Evolutionary conservation across 2,797 vertebrate species (phyloP), one percentile per base, ranked within the genome.

Genomic region (Etheostoma nigrum): DNA sequence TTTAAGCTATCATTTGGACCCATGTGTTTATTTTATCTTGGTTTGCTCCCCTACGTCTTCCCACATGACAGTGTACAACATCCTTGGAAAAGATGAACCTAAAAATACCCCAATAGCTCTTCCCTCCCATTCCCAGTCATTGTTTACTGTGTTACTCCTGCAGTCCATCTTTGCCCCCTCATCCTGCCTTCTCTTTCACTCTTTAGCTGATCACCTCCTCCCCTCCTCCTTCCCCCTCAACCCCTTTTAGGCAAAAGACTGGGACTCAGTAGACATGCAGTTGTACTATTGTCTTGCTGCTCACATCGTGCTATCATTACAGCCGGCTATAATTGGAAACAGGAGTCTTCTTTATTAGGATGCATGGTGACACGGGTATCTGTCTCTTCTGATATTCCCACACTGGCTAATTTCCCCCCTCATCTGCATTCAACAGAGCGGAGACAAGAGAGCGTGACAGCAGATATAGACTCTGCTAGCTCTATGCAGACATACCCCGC

Each of bases 311-410:
- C 95, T 95, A 95, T 94, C 94, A 94, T 95, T 93, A 88, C 86
- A 95, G 95, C 93, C 83, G 90, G 86, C 88, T 95, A 90, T 95
- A 96, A 96, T 93, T 96, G 94, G 93, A 95, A 96, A 93, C 95
- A 95, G 93, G 93, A 93, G 93, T 94, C 94, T 95, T 95, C 57
- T 92, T 87, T 91, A 87, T 89, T 90, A 85, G 84, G 89, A 90
- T 92, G 90, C 86, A 92, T 92, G 92, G 94, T 94, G 95, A 96
- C 95, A 96, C 88, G 93, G 86, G 93, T 93, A 94, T 96, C 92
- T 95, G 94, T 96, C 96, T 95, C 88, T 91, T 95, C 94, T 95
- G 95, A 96, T 97, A 93, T 95, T 90, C 86, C 91, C 86, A 89
- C 89, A 82, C 85, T 36, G 72, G 88, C 88, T 95, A 95, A 94